phyloP scores from a whole-genome alignment of 2,113 vertebrate genomes.

The Ptychochromis oligacanthus region DNA sequence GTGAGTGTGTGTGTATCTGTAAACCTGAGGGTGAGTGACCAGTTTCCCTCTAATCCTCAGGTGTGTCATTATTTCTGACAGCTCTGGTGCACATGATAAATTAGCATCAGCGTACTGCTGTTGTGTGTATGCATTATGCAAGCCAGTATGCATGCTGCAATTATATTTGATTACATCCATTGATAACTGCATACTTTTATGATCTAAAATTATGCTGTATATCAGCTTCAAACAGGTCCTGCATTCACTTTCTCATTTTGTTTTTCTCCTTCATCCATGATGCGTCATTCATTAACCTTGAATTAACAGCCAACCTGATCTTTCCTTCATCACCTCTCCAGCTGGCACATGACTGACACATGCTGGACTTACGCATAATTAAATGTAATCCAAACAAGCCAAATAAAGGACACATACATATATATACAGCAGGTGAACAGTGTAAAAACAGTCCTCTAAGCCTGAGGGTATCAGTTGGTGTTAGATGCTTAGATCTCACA shows the following conservation, averaged over 20 bases:
- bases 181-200: background rate
- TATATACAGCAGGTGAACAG: background rate
- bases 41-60: constrained; percentile 15
- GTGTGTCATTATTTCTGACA: constrained; percentile 26
- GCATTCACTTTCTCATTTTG: constrained; percentile 1
- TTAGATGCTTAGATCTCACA: background rate
- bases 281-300: constrained; percentile 44
- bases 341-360: constrained; percentile 30
- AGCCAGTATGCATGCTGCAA: background rate
- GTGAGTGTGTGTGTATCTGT: constrained; percentile 18
- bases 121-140: background rate
- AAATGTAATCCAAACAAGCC: background rate
- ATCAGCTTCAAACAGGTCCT: background rate
- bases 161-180: background rate
- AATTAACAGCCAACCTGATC: constrained; percentile 17
- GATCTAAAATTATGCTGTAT: background rate
- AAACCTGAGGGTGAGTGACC: constrained; percentile 15
- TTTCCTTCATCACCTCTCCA: constrained; percentile 17
- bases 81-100: constrained; percentile 22
- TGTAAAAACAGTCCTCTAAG: background rate
- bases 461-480: background rate
- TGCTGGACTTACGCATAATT: constrained; percentile 3
- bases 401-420: background rate
- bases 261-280: background rate
- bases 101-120: background rate